Conservation (phyloP, 2,113 vertebrate genomes). For the Thomomys bottae region DNA sequence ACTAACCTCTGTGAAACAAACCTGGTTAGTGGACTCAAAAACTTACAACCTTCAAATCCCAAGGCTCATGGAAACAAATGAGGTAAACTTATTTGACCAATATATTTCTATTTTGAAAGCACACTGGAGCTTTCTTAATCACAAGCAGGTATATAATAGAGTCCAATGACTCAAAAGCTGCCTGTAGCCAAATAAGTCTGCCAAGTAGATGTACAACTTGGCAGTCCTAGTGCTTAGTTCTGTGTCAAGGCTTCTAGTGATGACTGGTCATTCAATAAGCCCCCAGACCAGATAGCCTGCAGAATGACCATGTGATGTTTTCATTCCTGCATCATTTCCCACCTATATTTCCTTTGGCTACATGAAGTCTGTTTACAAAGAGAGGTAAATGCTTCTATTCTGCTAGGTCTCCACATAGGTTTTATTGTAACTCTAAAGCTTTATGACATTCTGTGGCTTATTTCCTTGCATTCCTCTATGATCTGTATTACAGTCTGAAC, state of each 20-base stretch:
- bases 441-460: conserved; percentile 60
- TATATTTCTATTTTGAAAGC: conserved; percentile 25
- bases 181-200: neutral
- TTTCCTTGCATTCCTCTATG: conserved; percentile 64
- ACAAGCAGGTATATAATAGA: neutral
- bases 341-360: neutral
- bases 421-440: conserved; percentile 75
- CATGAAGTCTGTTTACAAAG: conserved; percentile 23
- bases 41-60: conserved; percentile 1
- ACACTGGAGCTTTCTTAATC: conserved; percentile 34
- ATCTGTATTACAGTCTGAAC: conserved; percentile 36
- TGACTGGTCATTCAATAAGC: neutral
- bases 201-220: neutral
- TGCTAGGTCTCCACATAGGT: neutral
- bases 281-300: neutral
- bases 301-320: neutral
- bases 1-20: conserved; percentile 54
- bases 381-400: neutral
- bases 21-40: conserved; percentile 43
- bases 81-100: conserved; percentile 23
- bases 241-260: neutral
- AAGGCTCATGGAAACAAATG: conserved; percentile 32
- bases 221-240: neutral
- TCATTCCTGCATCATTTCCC: neutral
- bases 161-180: neutral